phyloP scores from a whole-genome alignment of 2,888 invertebrate genomes.

The Seira musarum region DNA sequence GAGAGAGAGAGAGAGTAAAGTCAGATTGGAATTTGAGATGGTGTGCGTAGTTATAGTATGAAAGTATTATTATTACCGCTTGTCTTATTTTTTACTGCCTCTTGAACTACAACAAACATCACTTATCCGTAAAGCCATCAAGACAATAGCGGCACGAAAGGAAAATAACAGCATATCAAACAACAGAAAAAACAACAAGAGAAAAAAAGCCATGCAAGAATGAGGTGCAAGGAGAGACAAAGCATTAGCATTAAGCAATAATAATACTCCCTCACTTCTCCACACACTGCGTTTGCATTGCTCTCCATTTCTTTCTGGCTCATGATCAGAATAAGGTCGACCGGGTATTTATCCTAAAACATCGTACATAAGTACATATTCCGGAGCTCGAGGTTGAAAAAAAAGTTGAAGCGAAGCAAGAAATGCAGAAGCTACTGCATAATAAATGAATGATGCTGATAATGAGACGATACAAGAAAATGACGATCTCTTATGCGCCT shows the following conservation, averaged over 20 bases:
- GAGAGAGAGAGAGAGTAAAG: no score
- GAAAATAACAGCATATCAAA: constrained; percentile 41
- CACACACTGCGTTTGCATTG: no score
- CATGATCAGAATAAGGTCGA: constrained; percentile 42
- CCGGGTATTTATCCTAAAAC: constrained; percentile 1
- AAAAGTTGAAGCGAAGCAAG: no score
- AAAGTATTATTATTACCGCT: constrained; percentile 52
- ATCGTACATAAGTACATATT: no score
- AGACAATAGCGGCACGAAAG: constrained; percentile 48
- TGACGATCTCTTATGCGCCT: neutral
- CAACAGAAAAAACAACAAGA: neutral
- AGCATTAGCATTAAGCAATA: no score
- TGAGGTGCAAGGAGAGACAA: no score
- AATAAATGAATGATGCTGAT: constrained; percentile 51
- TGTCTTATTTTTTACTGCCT: constrained; percentile 23
- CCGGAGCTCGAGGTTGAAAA: no score
- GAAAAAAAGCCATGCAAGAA: neutral
- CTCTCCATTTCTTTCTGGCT: neutral
- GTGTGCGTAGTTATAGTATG: constrained; percentile 52
- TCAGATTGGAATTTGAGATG: constrained; percentile 58
- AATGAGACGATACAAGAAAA: constrained; percentile 34
- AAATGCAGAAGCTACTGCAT: constrained; percentile 7
- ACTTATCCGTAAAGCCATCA: constrained; percentile 55
- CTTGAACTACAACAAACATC: constrained; percentile 47
- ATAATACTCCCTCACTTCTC: no score